A percentile compares a stretch with the other conserved stretches of the same genome.
phyloP scores from a whole-genome alignment of 2,888 invertebrate species.

The Creontiades dilutus region DNA sequence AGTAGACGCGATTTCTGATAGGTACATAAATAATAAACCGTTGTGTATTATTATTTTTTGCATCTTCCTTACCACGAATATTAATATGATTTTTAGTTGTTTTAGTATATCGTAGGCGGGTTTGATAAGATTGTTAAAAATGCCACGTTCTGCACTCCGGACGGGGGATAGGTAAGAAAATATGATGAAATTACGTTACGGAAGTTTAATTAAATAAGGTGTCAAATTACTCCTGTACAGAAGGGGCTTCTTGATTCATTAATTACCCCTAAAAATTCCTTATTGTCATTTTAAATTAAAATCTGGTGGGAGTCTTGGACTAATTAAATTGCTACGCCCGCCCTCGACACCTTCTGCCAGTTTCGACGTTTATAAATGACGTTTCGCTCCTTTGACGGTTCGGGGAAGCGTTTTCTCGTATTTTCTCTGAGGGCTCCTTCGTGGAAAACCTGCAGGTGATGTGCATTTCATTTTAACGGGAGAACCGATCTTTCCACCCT shows the following conservation, averaged over 20 bases:
- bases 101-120: no score
- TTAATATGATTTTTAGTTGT: no score
- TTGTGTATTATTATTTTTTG: no score
- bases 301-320: not conserved
- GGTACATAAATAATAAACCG: no score
- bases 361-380: constrained; percentile 9
- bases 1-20: no score
- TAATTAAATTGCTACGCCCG: constrained; percentile 15
- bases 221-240: not conserved
- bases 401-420: not conserved
- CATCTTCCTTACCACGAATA: no score
- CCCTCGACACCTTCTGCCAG: not conserved
- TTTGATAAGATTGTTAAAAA: no score
- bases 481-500: no score
- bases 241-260: constrained; percentile 12
- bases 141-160: no score
- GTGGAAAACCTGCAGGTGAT: not conserved
- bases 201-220: not conserved
- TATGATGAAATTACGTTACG: not conserved
- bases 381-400: not conserved
- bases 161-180: no score
- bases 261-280: not conserved
- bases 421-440: not conserved
- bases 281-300: constrained; percentile 12
- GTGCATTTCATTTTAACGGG: not conserved